Percentiles rank a stretch among this genome's conserved stretches.
phyloP scores from a whole-genome alignment of 2,797 vertebrate species.

The Microhierax caerulescens region DNA sequence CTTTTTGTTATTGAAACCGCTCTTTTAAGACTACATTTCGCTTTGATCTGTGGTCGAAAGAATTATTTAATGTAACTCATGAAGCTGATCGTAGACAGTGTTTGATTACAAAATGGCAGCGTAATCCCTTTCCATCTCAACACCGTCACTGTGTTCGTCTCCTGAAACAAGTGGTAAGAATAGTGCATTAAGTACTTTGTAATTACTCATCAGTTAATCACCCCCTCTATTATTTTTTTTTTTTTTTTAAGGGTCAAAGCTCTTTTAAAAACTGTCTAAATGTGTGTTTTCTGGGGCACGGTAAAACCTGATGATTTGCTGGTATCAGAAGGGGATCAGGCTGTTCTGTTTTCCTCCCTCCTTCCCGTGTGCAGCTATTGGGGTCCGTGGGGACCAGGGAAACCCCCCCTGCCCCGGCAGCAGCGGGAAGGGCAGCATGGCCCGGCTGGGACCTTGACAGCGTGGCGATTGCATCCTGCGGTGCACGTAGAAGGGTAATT shows the following conservation, averaged over 20 bases:
- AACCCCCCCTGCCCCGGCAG: fast-evolving
- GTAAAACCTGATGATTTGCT: neutral
- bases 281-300: fast-evolving
- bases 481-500: neutral
- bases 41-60: neutral
- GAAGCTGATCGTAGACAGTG: neutral
- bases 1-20: conserved; percentile 3
- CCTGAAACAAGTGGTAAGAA: neutral
- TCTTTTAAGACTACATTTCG: neutral
- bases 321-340: fast-evolving
- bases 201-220: neutral
- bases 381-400: neutral
- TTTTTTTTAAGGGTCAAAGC: neutral
- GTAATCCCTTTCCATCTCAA: neutral
- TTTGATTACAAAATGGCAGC: neutral
- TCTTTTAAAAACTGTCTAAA: neutral
- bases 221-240: neutral
- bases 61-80: neutral
- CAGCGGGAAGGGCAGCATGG: neutral
- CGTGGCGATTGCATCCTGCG: neutral
- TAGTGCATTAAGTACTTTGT: neutral
- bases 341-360: neutral
- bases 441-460: fast-evolving
- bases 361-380: fast-evolving
- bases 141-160: neutral